Evolutionary conservation across 2,113 vertebrate genomes (phyloP), one percentile per base, ranked within the genome.

Genomic region (Psettodes erumei): DNA sequence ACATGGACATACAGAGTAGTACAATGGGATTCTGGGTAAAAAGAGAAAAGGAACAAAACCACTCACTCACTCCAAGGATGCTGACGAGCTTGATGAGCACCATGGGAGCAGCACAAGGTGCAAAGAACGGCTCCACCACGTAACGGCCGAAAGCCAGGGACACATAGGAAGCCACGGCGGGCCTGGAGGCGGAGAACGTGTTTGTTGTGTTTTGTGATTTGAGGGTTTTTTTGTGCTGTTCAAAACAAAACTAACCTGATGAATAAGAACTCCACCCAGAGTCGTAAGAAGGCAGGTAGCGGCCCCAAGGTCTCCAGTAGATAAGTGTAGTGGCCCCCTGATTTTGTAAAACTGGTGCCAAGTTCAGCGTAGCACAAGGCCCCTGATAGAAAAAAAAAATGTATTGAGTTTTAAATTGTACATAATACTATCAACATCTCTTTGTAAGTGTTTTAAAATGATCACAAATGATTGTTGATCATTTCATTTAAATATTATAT

Each of bases 361-460:
- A 97, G 93, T 67, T 97, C 96, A 71, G 96, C 96, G n/a, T 96
- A 97, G 50, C 93, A 92, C 75, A 97, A 76, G 55, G 96, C 96
- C 74, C 96, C 96, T 97, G 53, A 63, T 4, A 32, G 50, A 19
- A n/a, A 12, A 21, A 21, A 48, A 5, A 48, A 19, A n/a, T n/a
- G n/a, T n/a, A n/a, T n/a, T n/a, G n/a, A n/a, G n/a, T n/a, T n/a
- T n/a, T n/a, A n/a, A n/a, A n/a, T n/a, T n/a, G n/a, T n/a, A n/a
- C n/a, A n/a, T n/a, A n/a, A n/a, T n/a, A n/a, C n/a, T n/a, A n/a
- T n/a, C n/a, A n/a, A n/a, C n/a, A n/a, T n/a, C n/a, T n/a, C n/a
- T n/a, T n/a, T n/a, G n/a, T n/a, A n/a, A n/a, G n/a, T n/a, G n/a
- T n/a, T n/a, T n/a, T n/a, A n/a, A n/a, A n/a, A n/a, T n/a, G n/a